Conservation (phyloP, 2,888 invertebrate genomes). For the Drosophila helvetica region DNA sequence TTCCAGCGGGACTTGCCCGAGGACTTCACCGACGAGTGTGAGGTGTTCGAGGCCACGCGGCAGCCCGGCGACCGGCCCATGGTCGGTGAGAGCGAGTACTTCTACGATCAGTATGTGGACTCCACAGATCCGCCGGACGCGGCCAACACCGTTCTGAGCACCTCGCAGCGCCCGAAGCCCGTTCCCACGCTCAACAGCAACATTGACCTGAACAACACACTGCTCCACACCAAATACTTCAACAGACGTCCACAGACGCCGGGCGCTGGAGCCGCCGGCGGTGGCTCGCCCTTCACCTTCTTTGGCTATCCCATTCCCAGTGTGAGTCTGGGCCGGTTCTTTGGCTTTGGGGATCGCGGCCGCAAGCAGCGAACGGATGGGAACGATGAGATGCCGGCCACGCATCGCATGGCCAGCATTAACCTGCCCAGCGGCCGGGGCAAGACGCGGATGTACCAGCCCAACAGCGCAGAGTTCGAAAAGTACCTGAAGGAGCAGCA, state of each 20-base stretch:
- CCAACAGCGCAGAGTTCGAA: conserved; percentile 82
- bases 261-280: conserved; percentile 31
- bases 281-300: conserved; percentile 88
- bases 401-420: conserved; percentile 78
- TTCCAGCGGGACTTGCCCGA: conserved; percentile 85
- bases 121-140: conserved; percentile 85
- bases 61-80: conserved; percentile 86
- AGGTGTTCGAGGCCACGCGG: conserved; percentile 76
- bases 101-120: conserved; percentile 93
- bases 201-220: conserved; percentile 84
- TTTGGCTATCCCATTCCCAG: conserved; percentile 93
- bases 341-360: conserved; percentile 84
- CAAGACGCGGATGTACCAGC: conserved; percentile 83
- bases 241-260: conserved; percentile 76
- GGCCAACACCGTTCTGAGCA: conserved; percentile 66
- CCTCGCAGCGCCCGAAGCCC: conserved; percentile 75
- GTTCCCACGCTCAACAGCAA: conserved; percentile 86
- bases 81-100: conserved; percentile 91
- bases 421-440: conserved; percentile 67
- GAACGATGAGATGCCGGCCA: conserved; percentile 71
- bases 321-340: conserved; percentile 88
- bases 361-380: conserved; percentile 79
- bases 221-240: conserved; percentile 83
- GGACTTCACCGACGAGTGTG: conserved; percentile 85
- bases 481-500: conserved; percentile 79